Evolutionary conservation across 2,797 vertebrate genomes (phyloP).

Genomic region (Peromyscus nudipes): DNA sequence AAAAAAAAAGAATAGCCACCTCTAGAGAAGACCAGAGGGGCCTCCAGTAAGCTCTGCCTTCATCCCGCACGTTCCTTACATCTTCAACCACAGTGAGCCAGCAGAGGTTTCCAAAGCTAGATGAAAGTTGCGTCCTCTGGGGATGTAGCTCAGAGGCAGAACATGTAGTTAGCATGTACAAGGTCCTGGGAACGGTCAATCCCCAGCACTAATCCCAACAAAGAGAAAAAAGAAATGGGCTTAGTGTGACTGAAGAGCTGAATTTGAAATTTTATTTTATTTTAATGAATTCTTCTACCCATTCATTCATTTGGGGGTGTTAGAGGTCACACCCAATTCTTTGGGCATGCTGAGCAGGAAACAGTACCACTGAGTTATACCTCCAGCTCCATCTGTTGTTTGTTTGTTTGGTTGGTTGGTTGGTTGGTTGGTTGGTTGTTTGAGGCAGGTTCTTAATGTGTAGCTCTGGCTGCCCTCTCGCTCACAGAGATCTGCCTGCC

Average conservation of each 20-base stretch:
- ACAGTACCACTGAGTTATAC: background rate
- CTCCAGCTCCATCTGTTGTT: background rate
- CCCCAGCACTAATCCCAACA: background rate
- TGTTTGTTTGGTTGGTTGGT: background rate
- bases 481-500: background rate
- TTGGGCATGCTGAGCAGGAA: background rate
- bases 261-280: background rate
- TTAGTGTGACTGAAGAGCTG: background rate
- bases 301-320: background rate
- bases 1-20: background rate
- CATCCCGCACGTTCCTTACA: too few relatives aligned
- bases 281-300: conserved; percentile 21
- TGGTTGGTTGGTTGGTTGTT: background rate
- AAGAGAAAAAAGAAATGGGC: background rate
- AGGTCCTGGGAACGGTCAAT: background rate
- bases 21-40: background rate
- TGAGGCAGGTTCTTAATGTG: background rate
- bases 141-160: background rate
- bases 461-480: background rate
- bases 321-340: background rate
- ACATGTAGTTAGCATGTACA: background rate
- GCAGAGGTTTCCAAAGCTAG: background rate
- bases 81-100: background rate
- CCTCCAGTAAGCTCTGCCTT: background rate
- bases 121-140: background rate